Evolutionary conservation across 2,888 invertebrate genomes (phyloP), one percentile per base, ranked within the genome.

Genomic region (Drosophila merina): DNA sequence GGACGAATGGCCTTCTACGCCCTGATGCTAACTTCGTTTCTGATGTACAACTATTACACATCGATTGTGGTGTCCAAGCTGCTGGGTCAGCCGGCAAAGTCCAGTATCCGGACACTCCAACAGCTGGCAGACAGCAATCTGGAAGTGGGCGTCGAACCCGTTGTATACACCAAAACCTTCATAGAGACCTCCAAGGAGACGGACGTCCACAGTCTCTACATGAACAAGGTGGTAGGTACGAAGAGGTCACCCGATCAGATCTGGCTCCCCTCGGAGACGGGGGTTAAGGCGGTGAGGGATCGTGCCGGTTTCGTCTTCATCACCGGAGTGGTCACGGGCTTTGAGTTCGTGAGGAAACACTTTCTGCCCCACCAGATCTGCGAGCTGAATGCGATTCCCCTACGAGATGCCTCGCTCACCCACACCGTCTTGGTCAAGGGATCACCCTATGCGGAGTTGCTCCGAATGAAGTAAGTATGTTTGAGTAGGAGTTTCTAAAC

Each of bases 1-100:
- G 93, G 93, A 0, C 89, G 92, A 42, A 79, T 90, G 72, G 84
- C 76, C 1, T 89, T 91, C 52, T 79, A 88, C 12, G 77, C 88
- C 0, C 51, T 90, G 6, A 81, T 89, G 31, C n/a, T 90, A 6
- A 86, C 90, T 0, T 89, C 92, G 3, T 92, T 93, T 81, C 90
- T 93, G 52, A 87, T 95, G 57, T 94, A 94, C 81, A 93, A 94
- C 9, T 93, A 94, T 10, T 94, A 94, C 79, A 93, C 94, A 0
- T 94, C 94, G 0, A 93, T 93, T 81, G 94, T 94, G 70, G 94
- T 95, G 0, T 94, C 94, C 1, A 90, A 94, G 5, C 88, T 95
- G 14, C 92, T 94, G 76, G 93, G 94, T 0, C 93, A 93, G 0
- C 93, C 94, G 0, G 90, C 92, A 6, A 93, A 93, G 56, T 90